Evolutionary conservation across 2,797 vertebrate species (phyloP).

Genomic region (Pangasius mekongensis): DNA sequence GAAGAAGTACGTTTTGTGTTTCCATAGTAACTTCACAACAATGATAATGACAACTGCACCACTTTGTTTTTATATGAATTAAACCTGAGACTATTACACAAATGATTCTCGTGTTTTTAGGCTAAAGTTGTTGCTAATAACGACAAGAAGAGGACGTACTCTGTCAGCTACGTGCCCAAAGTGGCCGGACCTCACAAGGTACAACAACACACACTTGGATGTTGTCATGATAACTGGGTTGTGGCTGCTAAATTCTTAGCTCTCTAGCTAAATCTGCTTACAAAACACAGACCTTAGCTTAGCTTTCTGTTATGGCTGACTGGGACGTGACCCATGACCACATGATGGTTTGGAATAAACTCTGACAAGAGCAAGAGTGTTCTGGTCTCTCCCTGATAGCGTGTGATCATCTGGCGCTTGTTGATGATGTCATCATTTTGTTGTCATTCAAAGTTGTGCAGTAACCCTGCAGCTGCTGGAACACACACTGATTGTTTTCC

Average conservation of each 20-base stretch:
- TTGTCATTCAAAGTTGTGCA: neutral
- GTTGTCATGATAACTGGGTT: neutral
- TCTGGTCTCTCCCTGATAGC: neutral
- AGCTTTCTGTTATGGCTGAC: neutral
- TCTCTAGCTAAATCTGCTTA: neutral
- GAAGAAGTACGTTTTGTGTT: conserved; percentile 80
- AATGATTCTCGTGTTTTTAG: conserved; percentile 66
- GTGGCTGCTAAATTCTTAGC: neutral
- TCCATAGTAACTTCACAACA: neutral
- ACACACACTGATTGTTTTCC: neutral
- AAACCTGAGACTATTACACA: neutral
- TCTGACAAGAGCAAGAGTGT: neutral
- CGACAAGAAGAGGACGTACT: conserved; percentile 87
- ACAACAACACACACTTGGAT: conserved; percentile 12
- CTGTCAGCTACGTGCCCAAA: conserved; percentile 90
- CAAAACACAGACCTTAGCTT: neutral
- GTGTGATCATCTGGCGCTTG: neutral
- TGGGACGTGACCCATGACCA: neutral
- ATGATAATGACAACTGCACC: neutral
- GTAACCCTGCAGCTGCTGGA: neutral
- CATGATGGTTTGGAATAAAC: neutral
- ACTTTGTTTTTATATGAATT: no score
- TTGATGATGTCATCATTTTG: neutral
- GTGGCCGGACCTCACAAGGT: conserved; percentile 96
- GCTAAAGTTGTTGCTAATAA: conserved; percentile 93